Percentiles rank a stretch among this genome's conserved stretches.
phyloP scores from a whole-genome alignment of 2,797 vertebrate genomes.

The Luscinia luscinia region DNA sequence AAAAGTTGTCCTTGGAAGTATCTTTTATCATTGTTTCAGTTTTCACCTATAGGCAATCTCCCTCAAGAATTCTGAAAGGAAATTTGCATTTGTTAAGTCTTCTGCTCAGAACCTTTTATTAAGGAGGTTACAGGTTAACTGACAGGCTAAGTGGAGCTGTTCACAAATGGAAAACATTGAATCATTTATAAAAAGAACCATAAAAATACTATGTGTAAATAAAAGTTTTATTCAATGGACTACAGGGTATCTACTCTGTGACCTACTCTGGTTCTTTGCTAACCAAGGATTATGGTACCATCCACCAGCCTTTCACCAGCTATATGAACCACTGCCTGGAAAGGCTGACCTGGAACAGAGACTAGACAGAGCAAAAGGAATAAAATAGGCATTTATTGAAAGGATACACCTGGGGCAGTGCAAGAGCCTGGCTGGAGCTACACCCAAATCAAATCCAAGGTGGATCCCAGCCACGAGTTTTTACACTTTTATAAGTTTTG shows the following conservation, averaged over 20 bases:
- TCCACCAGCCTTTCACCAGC: neutral
- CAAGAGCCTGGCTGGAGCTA: too few relatives aligned
- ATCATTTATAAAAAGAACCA: neutral
- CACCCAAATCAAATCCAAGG: too few relatives aligned
- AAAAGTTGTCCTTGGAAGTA: neutral
- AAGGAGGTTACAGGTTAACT: neutral
- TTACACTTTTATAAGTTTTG: too few relatives aligned
- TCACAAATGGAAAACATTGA: neutral
- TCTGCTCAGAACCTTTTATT: neutral
- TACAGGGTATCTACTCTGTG: neutral
- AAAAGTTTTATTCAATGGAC: neutral
- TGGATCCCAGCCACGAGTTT: too few relatives aligned
- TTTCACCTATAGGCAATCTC: slow-evolving; percentile 2
- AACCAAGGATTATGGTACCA: neutral
- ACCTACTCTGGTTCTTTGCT: neutral
- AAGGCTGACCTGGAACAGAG: too few relatives aligned
- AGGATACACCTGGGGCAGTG: too few relatives aligned
- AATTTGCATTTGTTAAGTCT: slow-evolving; percentile 55
- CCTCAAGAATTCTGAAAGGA: slow-evolving; percentile 13
- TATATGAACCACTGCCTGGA: neutral
- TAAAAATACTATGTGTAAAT: neutral
- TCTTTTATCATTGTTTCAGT: neutral
- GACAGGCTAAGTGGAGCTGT: slow-evolving; percentile 1
- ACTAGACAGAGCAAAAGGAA: too few relatives aligned
- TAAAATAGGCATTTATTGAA: too few relatives aligned